These are phyloP conservation scores for Allolobophora icterica DNA, from an alignment of 2,888 invertebrate species.

Conservation along the genomic window DNA sequence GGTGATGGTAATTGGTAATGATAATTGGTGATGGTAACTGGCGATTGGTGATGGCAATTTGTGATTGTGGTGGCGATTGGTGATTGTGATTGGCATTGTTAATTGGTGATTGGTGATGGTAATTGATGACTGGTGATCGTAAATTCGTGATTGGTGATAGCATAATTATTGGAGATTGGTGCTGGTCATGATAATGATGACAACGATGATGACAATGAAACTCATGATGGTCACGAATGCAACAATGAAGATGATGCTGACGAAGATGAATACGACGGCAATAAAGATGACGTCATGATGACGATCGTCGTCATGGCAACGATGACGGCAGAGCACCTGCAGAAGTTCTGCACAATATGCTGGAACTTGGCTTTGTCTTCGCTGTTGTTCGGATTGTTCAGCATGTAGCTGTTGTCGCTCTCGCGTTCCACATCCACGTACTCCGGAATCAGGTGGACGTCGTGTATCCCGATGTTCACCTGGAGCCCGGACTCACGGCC, in stretches of 20 bases:
- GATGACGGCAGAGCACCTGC: conserved; percentile 54
- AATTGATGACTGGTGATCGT: no score
- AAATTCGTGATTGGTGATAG: no score
- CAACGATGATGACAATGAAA: no score
- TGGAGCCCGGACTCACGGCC: conserved; percentile 58
- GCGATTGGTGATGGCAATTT: no score
- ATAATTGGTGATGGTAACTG: no score
- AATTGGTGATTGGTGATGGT: no score
- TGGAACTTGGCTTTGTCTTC: conserved; percentile 28
- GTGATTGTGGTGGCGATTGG: no score
- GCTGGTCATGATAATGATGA: no score
- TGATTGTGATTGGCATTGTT: no score
- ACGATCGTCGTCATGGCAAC: neutral
- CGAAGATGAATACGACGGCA: neutral
- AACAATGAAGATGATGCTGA: neutral
- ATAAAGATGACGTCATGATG: neutral
- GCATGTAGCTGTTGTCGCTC: conserved; percentile 35
- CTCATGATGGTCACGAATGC: no score
- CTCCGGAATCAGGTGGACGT: conserved; percentile 36
- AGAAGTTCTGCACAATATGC: conserved; percentile 49
- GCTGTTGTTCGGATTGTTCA: conserved; percentile 32
- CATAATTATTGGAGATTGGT: no score
- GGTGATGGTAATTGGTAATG: no score
- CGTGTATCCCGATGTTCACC: conserved; percentile 48
- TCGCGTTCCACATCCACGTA: conserved; percentile 35